Evolutionary conservation across 2,113 vertebrate genomes (phyloP).

Genomic region (Bujurquina vittata): DNA sequence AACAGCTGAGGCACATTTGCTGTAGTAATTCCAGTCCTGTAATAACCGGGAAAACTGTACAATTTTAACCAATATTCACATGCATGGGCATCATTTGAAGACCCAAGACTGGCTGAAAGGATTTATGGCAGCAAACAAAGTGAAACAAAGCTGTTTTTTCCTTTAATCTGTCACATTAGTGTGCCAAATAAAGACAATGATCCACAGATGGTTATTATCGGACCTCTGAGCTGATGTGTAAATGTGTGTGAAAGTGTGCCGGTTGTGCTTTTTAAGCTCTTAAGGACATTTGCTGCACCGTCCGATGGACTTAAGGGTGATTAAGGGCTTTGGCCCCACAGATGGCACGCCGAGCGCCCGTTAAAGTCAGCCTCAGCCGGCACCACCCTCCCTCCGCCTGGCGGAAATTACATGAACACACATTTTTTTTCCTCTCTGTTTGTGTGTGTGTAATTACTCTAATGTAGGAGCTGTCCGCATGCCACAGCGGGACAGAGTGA

Average conservation of each 20-base stretch:
- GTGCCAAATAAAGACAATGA: neutral
- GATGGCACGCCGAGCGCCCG: slow-evolving; percentile 32
- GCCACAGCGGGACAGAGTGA: neutral
- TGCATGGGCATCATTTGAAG: neutral
- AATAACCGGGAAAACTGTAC: accelerated
- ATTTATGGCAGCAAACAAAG: neutral
- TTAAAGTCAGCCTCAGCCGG: slow-evolving; percentile 31
- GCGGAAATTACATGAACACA: neutral
- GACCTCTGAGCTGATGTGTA: neutral
- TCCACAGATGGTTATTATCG: slow-evolving; percentile 18
- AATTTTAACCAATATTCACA: neutral
- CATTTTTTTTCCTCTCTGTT: neutral
- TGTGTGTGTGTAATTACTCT: slow-evolving; percentile 44
- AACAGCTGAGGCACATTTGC: accelerated
- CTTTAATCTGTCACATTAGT: neutral
- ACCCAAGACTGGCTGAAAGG: accelerated
- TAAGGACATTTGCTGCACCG: slow-evolving; percentile 61
- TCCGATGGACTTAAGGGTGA: slow-evolving; percentile 62
- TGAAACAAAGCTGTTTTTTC: neutral
- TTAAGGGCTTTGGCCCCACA: slow-evolving; percentile 69
- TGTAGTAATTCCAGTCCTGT: neutral
- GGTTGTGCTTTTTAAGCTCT: slow-evolving; percentile 69
- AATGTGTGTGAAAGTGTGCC: slow-evolving; percentile 57
- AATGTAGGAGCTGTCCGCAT: slow-evolving; percentile 16
- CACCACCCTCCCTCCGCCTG: neutral